Conservation (phyloP, 2,888 invertebrate genomes). For the Perizoma flavofasciatum region DNA sequence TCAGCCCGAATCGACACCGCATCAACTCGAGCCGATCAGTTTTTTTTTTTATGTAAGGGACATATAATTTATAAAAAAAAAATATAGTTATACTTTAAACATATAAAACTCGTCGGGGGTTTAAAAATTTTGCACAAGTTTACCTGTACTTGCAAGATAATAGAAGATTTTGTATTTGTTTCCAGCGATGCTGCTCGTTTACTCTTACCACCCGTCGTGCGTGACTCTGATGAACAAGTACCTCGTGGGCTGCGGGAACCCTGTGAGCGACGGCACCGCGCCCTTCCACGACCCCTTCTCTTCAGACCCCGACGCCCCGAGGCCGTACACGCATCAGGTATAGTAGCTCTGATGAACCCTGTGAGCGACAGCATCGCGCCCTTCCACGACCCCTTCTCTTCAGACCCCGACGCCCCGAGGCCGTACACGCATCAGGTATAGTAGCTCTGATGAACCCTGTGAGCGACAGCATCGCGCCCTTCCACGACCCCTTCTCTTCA, state of each 20-base stretch:
- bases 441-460: conserved; percentile 83
- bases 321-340: conserved; percentile 91
- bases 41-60: too few relatives aligned
- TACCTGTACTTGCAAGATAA: too few relatives aligned
- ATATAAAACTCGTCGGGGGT: too few relatives aligned
- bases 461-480: conserved; percentile 55
- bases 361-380: conserved; percentile 53
- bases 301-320: conserved; percentile 90
- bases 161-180: too few relatives aligned
- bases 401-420: conserved; percentile 91
- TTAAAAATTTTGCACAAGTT: too few relatives aligned
- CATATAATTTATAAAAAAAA: too few relatives aligned
- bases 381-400: conserved; percentile 88
- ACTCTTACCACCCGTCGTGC: conserved; percentile 96
- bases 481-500: conserved; percentile 88
- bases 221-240: conserved; percentile 94
- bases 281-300: conserved; percentile 87
- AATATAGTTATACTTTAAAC: too few relatives aligned
- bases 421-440: conserved; percentile 89
- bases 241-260: conserved; percentile 81
- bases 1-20: too few relatives aligned
- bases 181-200: conserved; percentile 96
- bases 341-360: conserved; percentile 85
- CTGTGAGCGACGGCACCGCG: conserved; percentile 50
- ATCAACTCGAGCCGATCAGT: too few relatives aligned